phyloP scores from a whole-genome alignment of 2,888 invertebrate genomes.

The Latheticus oryzae region DNA sequence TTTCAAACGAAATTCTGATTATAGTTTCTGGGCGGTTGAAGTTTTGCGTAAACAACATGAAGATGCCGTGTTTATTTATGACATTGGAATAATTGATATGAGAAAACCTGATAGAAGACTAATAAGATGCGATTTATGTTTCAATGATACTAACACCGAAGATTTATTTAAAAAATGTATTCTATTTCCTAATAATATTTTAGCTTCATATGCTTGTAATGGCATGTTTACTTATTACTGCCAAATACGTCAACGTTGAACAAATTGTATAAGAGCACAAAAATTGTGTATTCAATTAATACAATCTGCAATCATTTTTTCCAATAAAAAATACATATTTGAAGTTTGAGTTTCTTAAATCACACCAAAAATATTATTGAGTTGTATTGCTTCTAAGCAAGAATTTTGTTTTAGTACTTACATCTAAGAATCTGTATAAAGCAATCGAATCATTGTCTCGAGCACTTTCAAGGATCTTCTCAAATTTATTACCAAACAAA shows the following conservation, averaged over 20 bases:
- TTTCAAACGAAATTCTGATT: constrained; percentile 53
- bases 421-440: constrained; percentile 63
- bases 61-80: constrained; percentile 53
- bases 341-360: neutral
- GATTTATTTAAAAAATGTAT: constrained; percentile 56
- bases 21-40: constrained; percentile 58
- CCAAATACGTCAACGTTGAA: constrained; percentile 37
- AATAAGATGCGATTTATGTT: constrained; percentile 55
- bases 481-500: constrained; percentile 27
- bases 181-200: constrained; percentile 54
- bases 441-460: constrained; percentile 62
- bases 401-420: too few relatives aligned
- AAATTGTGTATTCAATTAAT: too few relatives aligned
- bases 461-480: neutral
- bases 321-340: neutral
- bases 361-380: neutral
- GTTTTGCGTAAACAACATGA: constrained; percentile 51
- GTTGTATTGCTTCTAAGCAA: too few relatives aligned
- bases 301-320: too few relatives aligned
- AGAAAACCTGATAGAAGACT: constrained; percentile 54
- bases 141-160: constrained; percentile 53
- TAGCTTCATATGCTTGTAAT: constrained; percentile 53
- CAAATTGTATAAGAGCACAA: neutral
- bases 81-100: constrained; percentile 55
- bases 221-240: constrained; percentile 50